Evolutionary conservation across 2,888 invertebrate species (phyloP), one percentile per base, ranked within the genome.

Genomic region (Oxyteleia sp.): DNA sequence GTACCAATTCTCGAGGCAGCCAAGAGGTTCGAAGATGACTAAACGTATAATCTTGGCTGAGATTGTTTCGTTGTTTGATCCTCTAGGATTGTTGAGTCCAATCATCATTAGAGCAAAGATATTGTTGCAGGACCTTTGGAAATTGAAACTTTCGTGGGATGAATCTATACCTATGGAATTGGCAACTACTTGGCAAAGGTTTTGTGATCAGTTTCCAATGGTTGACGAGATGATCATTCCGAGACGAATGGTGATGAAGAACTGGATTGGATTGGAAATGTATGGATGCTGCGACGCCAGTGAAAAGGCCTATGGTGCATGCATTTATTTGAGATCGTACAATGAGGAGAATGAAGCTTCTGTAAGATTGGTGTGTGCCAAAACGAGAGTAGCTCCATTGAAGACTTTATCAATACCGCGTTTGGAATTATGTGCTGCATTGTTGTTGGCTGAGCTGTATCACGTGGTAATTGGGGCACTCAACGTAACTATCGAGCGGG

Each of bases 261-360:
- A 23, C 23, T 23, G 23, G 23, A 23, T 23, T 2, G 5, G 3
- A 23, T 5, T 23, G 23, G 43, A 85, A 53, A 5, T 86, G 10
- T 85, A 85, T 13, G 85, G 84, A 7, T 85, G 83, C 15, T 68
- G 82, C 13, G 81, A 85, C 47, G 82, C 85, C 1, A 82, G 86
- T 38, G 61, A 80, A 38, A 18, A 3, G 16, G 75, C 74, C 0
- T 85, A 85, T 41, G 85, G 84, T 11, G 87, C 85, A 2, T 75
- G 71, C 11, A 5, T 75, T 1, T 75, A 63, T 29, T 4, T 82
- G 20, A 49, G 78, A 8, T 68, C 71, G 0, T 23, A 11, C 5
- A 35, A 75, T n/a, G n/a, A n/a, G n/a, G n/a, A n/a, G n/a, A n/a
- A n/a, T n/a, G n/a, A n/a, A n/a, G n/a, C n/a, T n/a, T n/a, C n/a